Base-by-base conservation (phyloP, 2,888 invertebrate genomes). In the Eupelmus urozonus region DNA sequence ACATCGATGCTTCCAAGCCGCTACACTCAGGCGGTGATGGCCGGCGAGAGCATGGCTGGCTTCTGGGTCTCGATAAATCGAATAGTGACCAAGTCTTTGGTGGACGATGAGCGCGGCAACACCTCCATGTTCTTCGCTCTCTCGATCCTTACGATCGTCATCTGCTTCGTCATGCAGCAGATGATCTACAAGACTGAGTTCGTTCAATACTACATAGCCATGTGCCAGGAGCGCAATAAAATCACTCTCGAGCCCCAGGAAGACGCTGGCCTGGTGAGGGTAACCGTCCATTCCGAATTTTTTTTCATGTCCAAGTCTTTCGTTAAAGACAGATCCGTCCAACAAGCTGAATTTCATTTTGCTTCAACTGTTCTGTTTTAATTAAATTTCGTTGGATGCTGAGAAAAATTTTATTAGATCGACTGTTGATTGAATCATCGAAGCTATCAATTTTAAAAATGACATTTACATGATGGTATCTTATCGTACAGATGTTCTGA, bases 11-110 rank as follows among this genome's bases (percentile, higher is more conserved):
- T 97, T 80, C 97, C 97, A 25, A 94, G 95, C 81, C 91, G 95
- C 81, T 97, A 97, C 86, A 97, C 97, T 0, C 97, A 97, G 89
- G 97, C 97, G 42, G 96, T 97, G 1, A 97, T 97, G 97, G 95
- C 96, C 4, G 97, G 97, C 78, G 97, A 97, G 92, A 97, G 97
- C 95, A 91, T 94, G 11, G 96, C 97, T 23, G 97, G 97, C 1
- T 94, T 97, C 81, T 93, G 96, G 91, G 96, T 97, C 23, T 97
- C 97, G 25, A 90, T 94, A 57, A 96, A 96, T 88, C 92, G 97
- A 27, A 95, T 97, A 78, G 87, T 95, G 65, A 97, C 97, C 0
- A 97, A 97, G 88, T 92, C 95, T 79, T 90, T 95, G 57, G 92
- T 97, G 77, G 91, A 93, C 74, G 94, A 96, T 85, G 94, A 96